Conservation (phyloP, 2,888 invertebrate genomes). For the Microdon myrmicae region DNA sequence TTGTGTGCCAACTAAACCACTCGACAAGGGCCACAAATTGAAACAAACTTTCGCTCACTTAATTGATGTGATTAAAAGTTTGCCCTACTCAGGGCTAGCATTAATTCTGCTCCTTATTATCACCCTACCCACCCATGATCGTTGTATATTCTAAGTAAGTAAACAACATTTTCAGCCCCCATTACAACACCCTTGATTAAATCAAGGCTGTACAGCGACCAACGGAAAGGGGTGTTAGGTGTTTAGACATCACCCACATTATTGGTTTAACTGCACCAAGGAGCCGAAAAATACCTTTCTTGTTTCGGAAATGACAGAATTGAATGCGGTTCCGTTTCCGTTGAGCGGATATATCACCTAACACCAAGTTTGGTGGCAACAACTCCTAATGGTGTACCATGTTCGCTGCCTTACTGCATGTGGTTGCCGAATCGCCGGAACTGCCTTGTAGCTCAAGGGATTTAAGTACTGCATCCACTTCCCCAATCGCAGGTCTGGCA, state of each 20-base stretch:
- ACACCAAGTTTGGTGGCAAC: slow-evolving; percentile 4
- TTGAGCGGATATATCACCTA: slow-evolving; percentile 36
- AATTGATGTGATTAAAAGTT: slow-evolving; percentile 45
- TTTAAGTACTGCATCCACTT: slow-evolving; percentile 6
- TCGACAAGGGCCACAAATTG: slow-evolving; percentile 41
- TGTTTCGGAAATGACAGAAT: slow-evolving; percentile 29
- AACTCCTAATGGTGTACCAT: neutral
- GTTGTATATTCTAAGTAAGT: slow-evolving; percentile 4
- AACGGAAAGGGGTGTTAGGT: too few species aligned
- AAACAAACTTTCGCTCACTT: slow-evolving; percentile 45
- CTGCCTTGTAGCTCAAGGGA: slow-evolving; percentile 1
- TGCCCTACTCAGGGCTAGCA: too few species aligned
- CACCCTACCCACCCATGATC: neutral
- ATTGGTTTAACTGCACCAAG: neutral
- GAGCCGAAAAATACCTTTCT: slow-evolving; percentile 11
- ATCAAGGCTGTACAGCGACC: slow-evolving; percentile 27
- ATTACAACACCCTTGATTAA: slow-evolving; percentile 37
- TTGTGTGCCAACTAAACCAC: slow-evolving; percentile 9
- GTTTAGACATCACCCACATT: neutral
- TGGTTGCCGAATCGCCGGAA: slow-evolving; percentile 9
- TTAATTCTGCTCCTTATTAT: neutral
- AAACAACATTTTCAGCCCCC: slow-evolving; percentile 25
- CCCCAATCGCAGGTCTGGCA: slow-evolving; percentile 22
- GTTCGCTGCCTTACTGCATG: slow-evolving; percentile 11
- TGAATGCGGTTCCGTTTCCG: slow-evolving; percentile 29